Evolutionary conservation across 2,888 invertebrate genomes (phyloP), one percentile per base, ranked within the genome.

Genomic region (Chironomus riparius): DNA sequence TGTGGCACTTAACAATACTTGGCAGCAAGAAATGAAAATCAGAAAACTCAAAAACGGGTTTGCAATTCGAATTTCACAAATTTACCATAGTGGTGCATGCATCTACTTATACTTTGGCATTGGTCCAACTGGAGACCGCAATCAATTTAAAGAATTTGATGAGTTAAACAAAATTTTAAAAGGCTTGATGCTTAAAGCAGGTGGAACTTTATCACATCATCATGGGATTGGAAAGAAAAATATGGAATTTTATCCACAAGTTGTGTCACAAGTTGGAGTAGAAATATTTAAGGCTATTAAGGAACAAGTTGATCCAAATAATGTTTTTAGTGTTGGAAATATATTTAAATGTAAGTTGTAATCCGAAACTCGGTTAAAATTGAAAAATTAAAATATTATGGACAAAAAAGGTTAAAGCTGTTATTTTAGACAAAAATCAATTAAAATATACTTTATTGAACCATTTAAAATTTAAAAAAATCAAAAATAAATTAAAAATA

Each of bases 211-310:
- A 5, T 70, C 70, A 48, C 70, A 70, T 50, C 70, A 70, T 50
- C 70, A 70, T 48, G 70, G 70, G 1, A 50, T 70, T 13, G 70
- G 70, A 6, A 70, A 70, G 13, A 70, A 70, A 24, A 70, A 47
- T 48, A 50, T 50, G 15, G 28, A 70, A 18, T 15, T 21, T 4
- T 70, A 70, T 22, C 15, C 24, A 47, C 13, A 12, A 4, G 48
- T 50, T n/a, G 70, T 28, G 6, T 28, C 28, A 28, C 5, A 28
- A 28, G 28, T 28, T 6, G 28, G 28, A 6, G 28, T 28, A 6
- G 28, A 28, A 5, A 28, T 28, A 4, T 28, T 4, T 50, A 38
- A 70, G 5, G 21, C 70, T 3, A 70, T 70, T 22, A 70, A 70
- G 21, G 13, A 15, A 2, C 21, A 50, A 50, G 18, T 70, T n/a